Percentiles rank a stretch among this genome's conserved stretches.
Evolutionary conservation across 2,888 invertebrate genomes (phyloP).

Genomic region (Torymus texanus): DNA sequence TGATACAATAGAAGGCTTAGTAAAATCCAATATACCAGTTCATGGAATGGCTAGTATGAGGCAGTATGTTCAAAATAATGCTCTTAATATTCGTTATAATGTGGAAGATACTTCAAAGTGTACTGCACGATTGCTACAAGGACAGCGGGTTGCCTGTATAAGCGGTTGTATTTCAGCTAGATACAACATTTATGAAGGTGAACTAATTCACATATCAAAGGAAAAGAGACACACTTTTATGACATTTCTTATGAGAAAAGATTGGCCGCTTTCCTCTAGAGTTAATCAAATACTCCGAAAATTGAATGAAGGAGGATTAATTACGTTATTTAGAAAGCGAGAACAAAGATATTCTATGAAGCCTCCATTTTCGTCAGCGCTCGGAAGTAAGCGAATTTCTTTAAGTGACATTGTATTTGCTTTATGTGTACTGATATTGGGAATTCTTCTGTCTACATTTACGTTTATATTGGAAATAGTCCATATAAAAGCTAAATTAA

Average conservation of each 20-base stretch:
- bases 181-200: neutral
- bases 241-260: neutral
- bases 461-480: neutral
- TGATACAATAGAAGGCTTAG: constrained; percentile 1
- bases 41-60: constrained; percentile 12
- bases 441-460: neutral
- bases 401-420: neutral
- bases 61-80: neutral
- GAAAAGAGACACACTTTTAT: neutral
- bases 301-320: constrained; percentile 9
- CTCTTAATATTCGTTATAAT: neutral
- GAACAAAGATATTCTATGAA: neutral
- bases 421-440: neutral
- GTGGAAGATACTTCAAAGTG: neutral
- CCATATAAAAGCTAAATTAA: neutral
- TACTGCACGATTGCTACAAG: neutral
- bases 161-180: constrained; percentile 9
- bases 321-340: neutral
- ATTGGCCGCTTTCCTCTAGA: constrained; percentile 17
- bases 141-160: constrained; percentile 9
- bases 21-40: neutral
- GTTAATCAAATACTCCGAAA: constrained; percentile 17
- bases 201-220: constrained; percentile 2
- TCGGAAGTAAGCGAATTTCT: neutral
- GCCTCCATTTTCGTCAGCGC: neutral